Evolutionary conservation across 2,797 vertebrate species (phyloP).

Genomic region (Melanotaenia maccullochi): DNA sequence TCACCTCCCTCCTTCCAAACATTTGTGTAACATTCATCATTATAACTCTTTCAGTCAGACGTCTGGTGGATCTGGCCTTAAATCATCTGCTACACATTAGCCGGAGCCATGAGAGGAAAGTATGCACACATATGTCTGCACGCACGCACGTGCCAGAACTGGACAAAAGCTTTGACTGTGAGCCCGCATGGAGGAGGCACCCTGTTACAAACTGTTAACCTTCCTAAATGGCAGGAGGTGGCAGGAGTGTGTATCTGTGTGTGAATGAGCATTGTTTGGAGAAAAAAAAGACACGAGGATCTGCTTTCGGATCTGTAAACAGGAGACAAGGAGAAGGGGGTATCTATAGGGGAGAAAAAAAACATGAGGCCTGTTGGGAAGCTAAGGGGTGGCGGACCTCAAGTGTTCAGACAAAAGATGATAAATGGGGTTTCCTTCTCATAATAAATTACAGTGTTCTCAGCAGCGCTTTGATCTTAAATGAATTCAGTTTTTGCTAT

Average conservation of each 20-base stretch:
- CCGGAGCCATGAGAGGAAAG: conserved; percentile 56
- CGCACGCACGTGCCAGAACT: conserved; percentile 28
- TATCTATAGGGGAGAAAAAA: conserved; percentile 49
- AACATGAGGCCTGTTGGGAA: conserved; percentile 56
- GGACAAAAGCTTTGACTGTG: conserved; percentile 74
- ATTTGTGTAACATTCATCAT: conserved; percentile 69
- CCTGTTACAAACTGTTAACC: conserved; percentile 73
- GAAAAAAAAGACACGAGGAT: conserved; percentile 62
- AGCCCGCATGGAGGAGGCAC: conserved; percentile 66
- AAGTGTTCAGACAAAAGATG: conserved; percentile 38
- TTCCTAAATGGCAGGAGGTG: conserved; percentile 67
- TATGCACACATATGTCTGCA: conserved; percentile 35
- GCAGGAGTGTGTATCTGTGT: conserved; percentile 51
- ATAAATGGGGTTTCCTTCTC: conserved; percentile 6
- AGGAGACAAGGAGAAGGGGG: conserved; percentile 65
- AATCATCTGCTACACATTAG: conserved; percentile 84
- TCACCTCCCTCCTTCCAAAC: conserved; percentile 49
- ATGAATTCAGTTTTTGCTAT: background rate
- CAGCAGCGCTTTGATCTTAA: background rate
- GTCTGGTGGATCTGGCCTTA: conserved; percentile 58
- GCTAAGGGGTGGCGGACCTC: conserved; percentile 41
- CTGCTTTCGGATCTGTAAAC: conserved; percentile 59
- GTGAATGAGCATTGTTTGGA: conserved; percentile 54
- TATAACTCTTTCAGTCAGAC: conserved; percentile 67
- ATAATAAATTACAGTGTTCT: background rate